Conservation (phyloP, 2,888 invertebrate species). For the Xylophagus ater region DNA sequence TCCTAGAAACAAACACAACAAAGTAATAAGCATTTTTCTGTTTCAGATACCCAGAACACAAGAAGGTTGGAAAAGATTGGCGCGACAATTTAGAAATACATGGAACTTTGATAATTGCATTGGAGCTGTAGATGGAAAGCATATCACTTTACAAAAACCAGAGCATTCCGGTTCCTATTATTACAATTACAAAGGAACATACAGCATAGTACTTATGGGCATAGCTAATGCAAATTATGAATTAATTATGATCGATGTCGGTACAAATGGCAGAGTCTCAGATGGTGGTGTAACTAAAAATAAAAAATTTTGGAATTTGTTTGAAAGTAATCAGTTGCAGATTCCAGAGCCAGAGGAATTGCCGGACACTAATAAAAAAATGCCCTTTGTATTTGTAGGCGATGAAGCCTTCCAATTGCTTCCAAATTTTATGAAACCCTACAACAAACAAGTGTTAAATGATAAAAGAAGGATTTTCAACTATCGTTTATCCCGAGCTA, state of each 20-base stretch:
- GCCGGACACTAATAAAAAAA: conserved; percentile 5
- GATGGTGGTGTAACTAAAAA: conserved; percentile 14
- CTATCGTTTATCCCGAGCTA: conserved; percentile 16
- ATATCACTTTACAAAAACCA: conserved; percentile 12
- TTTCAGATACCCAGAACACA: conserved; percentile 9
- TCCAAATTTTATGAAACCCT: conserved; percentile 14
- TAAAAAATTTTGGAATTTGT: conserved; percentile 11
- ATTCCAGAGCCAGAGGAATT: conserved; percentile 11
- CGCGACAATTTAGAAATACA: too few relatives aligned
- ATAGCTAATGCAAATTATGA: conserved; percentile 15
- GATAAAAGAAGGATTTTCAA: conserved; percentile 11
- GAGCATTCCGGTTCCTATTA: conserved; percentile 10
- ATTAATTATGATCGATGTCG: conserved; percentile 12
- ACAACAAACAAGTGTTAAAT: neutral
- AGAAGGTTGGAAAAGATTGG: conserved; percentile 11
- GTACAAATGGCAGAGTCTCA: conserved; percentile 15
- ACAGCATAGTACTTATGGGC: conserved; percentile 16
- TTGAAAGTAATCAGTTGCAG: conserved; percentile 8
- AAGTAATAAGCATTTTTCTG: too few relatives aligned
- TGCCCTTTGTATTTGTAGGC: conserved; percentile 14
- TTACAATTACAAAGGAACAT: conserved; percentile 15
- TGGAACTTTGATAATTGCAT: too few relatives aligned
- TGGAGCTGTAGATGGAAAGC: conserved; percentile 13
- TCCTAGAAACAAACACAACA: too few relatives aligned
- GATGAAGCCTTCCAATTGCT: conserved; percentile 13